Evolutionary conservation across 92 coral and sea anemone genomes (phyloP).

Genomic region (Chrysogorgia sp.): DNA sequence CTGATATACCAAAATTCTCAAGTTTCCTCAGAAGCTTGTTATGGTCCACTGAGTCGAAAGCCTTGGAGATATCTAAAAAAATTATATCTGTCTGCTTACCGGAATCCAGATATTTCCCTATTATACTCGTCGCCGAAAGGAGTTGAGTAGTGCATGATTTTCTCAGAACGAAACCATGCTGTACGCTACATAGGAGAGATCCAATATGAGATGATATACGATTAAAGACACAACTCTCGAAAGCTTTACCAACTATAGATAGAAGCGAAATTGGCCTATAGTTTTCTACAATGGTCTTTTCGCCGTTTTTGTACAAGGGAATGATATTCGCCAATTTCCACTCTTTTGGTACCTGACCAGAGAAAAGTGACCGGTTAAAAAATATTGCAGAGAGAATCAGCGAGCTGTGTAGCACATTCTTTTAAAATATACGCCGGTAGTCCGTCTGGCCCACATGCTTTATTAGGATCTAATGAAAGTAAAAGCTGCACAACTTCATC

Average conservation of each 20-base stretch:
- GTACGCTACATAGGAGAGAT: neutral
- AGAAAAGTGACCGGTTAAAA: neutral
- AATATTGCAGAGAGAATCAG: neutral
- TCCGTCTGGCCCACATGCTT: neutral
- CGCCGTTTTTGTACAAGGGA: constrained; percentile 10
- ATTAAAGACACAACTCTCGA: neutral
- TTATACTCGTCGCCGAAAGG: neutral
- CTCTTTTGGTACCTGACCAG: neutral
- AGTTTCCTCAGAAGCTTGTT: too few species aligned
- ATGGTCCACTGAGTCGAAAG: too few species aligned
- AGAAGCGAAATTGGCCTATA: constrained; percentile 15
- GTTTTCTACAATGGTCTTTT: neutral
- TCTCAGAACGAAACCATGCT: neutral
- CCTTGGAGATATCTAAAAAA: neutral
- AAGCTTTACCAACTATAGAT: neutral
- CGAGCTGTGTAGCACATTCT: neutral
- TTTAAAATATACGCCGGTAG: neutral
- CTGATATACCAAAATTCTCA: too few species aligned
- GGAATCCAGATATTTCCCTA: neutral
- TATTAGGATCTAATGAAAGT: neutral
- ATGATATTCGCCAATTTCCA: constrained; percentile 8
- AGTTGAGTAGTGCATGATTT: constrained; percentile 1
- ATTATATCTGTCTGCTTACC: neutral
- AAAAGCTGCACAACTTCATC: too few species aligned
- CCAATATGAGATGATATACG: neutral